Evolutionary conservation across 2,888 invertebrate species (phyloP), one percentile per base, ranked within the genome.

Genomic region (Vesta saturnalis): DNA sequence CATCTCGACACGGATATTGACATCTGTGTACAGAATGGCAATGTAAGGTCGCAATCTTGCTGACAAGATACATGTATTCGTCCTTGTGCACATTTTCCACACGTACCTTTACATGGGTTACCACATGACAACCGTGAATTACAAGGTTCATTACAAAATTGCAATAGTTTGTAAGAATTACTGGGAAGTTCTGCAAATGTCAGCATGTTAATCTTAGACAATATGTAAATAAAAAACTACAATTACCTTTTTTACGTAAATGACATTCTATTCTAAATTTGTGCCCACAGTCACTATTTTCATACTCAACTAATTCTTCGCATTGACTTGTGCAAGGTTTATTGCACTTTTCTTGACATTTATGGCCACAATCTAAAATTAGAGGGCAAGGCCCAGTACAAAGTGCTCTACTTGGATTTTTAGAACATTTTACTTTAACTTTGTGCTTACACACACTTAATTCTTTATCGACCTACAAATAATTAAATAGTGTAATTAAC

Each of bases 1-100:
- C 80, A 73, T 86, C 83, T 58, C 86, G 85, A 76, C 89, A 89
- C 0, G 87, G 87, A 61, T 86, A 85, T 23, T 80, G 77, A 75
- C 89, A 90, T 86, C 84, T 81, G 77, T 91, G n/a, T n/a, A n/a
- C n/a, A n/a, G n/a, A n/a, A n/a, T n/a, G n/a, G n/a, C n/a, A n/a
- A n/a, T n/a, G n/a, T n/a, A n/a, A 85, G 85, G 3, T 85, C 83
- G 80, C 92, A 92, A 15, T 82, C 80, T 73, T 86, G 83, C 30
- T 74, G 71, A 80, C 91, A 92, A 18, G 86, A 81, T 64, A 75
- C 77, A 80, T 92, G 92, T 63, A 91, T 79, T 5, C 90, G 85
- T 47, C 89, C 89, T 77, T 87, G 87, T 35, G 73, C 79, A 80
- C 91, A 91, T 55, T 78, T 70, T 1, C 86, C 84, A 80, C 90